Evolutionary conservation across 2,113 vertebrate genomes (phyloP), one percentile per base, ranked within the genome.

Genomic region (Cololabis saira): DNA sequence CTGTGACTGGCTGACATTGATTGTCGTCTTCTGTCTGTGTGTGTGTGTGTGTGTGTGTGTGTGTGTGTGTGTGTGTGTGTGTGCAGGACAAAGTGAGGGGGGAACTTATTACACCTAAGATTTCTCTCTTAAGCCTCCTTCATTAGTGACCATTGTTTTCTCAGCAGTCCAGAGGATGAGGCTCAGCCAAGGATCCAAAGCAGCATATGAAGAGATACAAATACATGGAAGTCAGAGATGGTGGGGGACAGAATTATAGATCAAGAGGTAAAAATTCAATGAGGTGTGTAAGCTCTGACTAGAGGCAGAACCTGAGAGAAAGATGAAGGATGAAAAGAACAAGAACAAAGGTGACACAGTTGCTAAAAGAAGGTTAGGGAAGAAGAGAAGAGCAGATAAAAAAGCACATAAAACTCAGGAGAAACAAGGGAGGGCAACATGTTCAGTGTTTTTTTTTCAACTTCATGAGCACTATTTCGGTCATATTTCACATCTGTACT

Each of bases 1-100:
- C 86, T 81, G 85, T 83, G 86, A 90, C 87, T 75, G 62, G 52
- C 17, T 17, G 47, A 78, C 85, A 90, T 90, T 85, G 88, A 90
- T 87, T 87, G 74, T 63, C 74, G 73, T 86, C 81, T 81, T 57
- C 61, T 74, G 58, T 47, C 74, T 71, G 52, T 55, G 43, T 76
- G 63, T 69, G 40, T 2, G n/a, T 76, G 14, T 58, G 44, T 66
- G 14, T 58, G 6, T 37, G 33, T 37, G 33, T 37, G 33, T 37
- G 33, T 37, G 33, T 37, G 10, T 37, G 33, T 9, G 10, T 9
- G 6, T 37, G 33, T 27, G 24, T 27, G 24, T 27, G 24, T 27
- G 24, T 27, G 30, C 8, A 3, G 3, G 56, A 49, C 24, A 70
- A 68, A 54, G 19, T 40, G 27, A 37, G 16, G 40, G 18, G 52